phyloP scores from a whole-genome alignment of 2,888 invertebrate genomes.

The Teleogryllus oceanicus region DNA sequence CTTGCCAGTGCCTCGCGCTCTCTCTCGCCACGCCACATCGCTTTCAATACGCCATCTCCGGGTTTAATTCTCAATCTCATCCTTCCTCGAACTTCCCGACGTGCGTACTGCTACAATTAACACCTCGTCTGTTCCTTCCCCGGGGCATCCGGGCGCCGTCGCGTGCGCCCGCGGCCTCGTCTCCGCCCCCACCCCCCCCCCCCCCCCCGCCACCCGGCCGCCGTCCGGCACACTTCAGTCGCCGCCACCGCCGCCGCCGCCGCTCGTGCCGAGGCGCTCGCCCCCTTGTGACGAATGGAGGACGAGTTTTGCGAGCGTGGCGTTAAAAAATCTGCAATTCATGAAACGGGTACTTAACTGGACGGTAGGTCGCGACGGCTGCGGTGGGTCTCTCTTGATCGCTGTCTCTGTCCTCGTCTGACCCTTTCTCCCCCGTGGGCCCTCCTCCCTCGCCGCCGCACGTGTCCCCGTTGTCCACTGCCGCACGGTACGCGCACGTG shows the following conservation, averaged over 20 bases:
- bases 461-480: too few relatives aligned
- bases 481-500: too few relatives aligned
- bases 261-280: neutral
- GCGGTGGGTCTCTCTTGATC: neutral
- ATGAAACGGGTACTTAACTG: neutral
- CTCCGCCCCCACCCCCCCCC: neutral
- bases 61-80: conserved; percentile 33
- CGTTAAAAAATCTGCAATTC: neutral
- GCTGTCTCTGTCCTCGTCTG: neutral
- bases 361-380: neutral
- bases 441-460: too few relatives aligned
- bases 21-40: conserved; percentile 18
- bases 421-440: neutral
- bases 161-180: neutral
- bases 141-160: neutral
- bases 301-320: neutral
- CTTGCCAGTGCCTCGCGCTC: neutral
- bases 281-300: neutral
- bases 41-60: conserved; percentile 34
- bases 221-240: neutral
- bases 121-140: conserved; percentile 11
- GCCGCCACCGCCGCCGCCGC: neutral
- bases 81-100: conserved; percentile 28
- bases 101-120: conserved; percentile 23
- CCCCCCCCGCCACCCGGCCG: neutral